Percentiles rank a stretch among this genome's conserved stretches.
phyloP scores from a whole-genome alignment of 2,113 vertebrate genomes.

The Serilophus lunatus region DNA sequence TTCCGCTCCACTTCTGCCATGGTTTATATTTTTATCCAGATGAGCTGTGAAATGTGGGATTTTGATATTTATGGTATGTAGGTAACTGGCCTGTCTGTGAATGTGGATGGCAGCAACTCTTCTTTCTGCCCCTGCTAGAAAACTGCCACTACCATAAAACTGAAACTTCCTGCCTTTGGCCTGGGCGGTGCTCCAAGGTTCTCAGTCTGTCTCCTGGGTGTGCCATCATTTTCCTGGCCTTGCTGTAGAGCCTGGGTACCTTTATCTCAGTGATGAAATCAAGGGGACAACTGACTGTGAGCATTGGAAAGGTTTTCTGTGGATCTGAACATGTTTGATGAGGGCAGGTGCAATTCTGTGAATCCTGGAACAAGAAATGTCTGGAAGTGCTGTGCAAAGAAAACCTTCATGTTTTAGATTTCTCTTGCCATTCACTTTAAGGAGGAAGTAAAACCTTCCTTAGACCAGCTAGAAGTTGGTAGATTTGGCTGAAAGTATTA shows the following conservation, averaged over 20 bases:
- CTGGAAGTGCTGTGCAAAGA: background rate
- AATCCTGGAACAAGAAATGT: background rate
- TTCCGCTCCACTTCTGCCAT: conserved; percentile 97
- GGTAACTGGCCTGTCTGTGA: background rate
- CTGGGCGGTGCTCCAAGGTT: background rate
- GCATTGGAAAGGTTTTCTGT: background rate
- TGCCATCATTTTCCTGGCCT: background rate
- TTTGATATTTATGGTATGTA: conserved; percentile 95
- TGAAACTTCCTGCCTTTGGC: background rate
- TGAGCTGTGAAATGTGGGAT: conserved; percentile 99
- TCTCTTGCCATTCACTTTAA: background rate
- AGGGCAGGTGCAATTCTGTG: background rate
- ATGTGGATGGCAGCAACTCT: background rate
- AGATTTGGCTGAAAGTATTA: background rate
- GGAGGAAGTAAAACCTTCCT: background rate
- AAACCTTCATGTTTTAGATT: background rate
- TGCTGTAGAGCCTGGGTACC: background rate
- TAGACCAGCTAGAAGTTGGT: background rate
- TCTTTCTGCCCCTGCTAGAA: background rate
- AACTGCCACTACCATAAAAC: background rate
- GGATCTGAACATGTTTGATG: background rate
- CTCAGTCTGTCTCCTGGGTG: background rate
- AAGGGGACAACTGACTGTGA: background rate
- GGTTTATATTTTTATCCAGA: conserved; percentile 99
- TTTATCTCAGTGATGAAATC: background rate